Evolutionary conservation across 2,113 vertebrate genomes (phyloP).

Genomic region (Crotalus tigris): DNA sequence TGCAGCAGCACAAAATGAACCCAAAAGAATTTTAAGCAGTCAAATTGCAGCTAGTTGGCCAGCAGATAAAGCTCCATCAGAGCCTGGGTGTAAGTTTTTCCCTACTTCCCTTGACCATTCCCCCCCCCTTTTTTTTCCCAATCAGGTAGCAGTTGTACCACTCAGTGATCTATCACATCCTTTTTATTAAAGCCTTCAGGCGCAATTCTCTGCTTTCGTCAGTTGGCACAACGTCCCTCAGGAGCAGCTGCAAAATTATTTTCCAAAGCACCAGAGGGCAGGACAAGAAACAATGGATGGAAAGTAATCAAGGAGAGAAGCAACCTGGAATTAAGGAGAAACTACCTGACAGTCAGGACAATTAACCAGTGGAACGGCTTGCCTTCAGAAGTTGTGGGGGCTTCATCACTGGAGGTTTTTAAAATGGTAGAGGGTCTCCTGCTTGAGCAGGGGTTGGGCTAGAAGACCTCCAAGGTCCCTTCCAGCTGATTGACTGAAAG

Average conservation of each 20-base stretch:
- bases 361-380: too few relatives aligned
- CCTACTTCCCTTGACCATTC: background rate
- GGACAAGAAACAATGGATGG: too few relatives aligned
- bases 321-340: too few relatives aligned
- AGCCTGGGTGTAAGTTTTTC: conserved; percentile 42
- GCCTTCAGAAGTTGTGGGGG: too few relatives aligned
- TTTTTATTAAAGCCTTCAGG: background rate
- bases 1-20: conserved; percentile 48
- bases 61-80: conserved; percentile 48
- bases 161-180: background rate
- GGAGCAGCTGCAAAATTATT: background rate
- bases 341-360: too few relatives aligned
- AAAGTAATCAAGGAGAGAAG: too few relatives aligned
- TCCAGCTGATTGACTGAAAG: background rate
- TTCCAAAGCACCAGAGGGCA: too few relatives aligned
- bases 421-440: too few relatives aligned
- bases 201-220: background rate
- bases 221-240: background rate
- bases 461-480: too few relatives aligned
- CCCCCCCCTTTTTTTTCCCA: background rate
- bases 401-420: too few relatives aligned
- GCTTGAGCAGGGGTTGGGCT: too few relatives aligned
- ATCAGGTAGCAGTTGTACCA: background rate
- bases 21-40: conserved; percentile 49
- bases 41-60: conserved; percentile 41